Evolutionary conservation across 1,140 invertebrate genomes (phyloP), one percentile per base, ranked within the genome.

Genomic region (Probaryconus sp.): DNA sequence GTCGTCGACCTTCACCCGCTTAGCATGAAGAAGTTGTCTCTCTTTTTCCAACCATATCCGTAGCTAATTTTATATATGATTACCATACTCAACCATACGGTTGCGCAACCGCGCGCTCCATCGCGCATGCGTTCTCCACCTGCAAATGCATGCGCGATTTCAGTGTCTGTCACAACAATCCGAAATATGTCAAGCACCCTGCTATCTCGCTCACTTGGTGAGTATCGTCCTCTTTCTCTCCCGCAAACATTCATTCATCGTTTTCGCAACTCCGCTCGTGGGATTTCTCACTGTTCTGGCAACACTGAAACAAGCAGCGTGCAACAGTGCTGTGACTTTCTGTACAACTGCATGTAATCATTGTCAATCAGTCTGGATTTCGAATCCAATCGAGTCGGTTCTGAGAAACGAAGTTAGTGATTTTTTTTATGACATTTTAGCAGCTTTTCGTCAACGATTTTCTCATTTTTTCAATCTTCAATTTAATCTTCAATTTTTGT

Each of bases 1-100:
- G 53, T 10, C 0, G 56, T 61, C 48, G 48, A 48, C 56, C 56
- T 61, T 61, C 56, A 61, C 56, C 56, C 43, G 33, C 13, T 48
- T 48, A 24, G 31, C 31, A 14, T 7, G 9, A 47, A 61, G 14
- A 30, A 37, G 3, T 37, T 37, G 4, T 21, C n/a, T 30, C 37
- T 42, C 3, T 37, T 17, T 47, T 42, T 58, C 35, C 21, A 10
- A 16, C 10, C 18, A 4, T 24, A 20, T 43, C 28, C 5, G 18
- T 45, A 28, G 38, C 5, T 16, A 5, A 43, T 21, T 42, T 14
- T 6, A 9, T 10, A 24, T 43, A 43, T n/a, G n/a, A n/a, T n/a
- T n/a, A n/a, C n/a, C 33, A 48, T 61, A 33, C 24, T 42, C 24
- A 61, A 61, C 16, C 9, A 31, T n/a, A 0, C 43, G 58, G 5